These are phyloP conservation scores for Bostrychus sinensis DNA, from an alignment of 2,113 vertebrate genomes.

Conservation along the genomic window DNA sequence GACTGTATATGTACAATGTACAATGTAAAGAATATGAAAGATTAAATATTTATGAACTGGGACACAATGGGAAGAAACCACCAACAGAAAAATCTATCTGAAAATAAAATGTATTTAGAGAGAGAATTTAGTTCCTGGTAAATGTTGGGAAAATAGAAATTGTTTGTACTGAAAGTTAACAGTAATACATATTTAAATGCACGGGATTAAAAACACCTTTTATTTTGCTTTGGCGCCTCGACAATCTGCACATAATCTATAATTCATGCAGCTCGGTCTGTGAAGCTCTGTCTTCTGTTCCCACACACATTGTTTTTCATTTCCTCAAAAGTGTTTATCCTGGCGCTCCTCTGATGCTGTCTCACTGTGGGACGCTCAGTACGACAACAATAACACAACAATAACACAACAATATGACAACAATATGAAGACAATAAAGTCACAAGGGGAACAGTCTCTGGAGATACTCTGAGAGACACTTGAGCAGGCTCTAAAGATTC, in stretches of 20 bases:
- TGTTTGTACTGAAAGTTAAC: not conserved
- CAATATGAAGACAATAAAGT: too few species aligned
- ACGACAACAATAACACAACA: too few species aligned
- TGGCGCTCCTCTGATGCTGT: slow-evolving; percentile 28
- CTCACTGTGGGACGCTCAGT: not conserved
- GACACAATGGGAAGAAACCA: not conserved
- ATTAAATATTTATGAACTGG: not conserved
- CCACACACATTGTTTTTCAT: slow-evolving; percentile 33
- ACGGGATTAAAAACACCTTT: not conserved
- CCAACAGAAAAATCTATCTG: not conserved
- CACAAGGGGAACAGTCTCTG: too few species aligned
- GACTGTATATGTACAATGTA: slow-evolving; percentile 11
- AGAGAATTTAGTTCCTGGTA: not conserved
- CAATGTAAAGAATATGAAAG: slow-evolving; percentile 14
- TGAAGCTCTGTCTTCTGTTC: slow-evolving; percentile 11
- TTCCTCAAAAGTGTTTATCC: slow-evolving; percentile 37
- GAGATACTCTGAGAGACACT: too few species aligned
- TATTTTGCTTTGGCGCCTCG: slow-evolving; percentile 6
- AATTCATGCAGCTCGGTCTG: slow-evolving; percentile 36
- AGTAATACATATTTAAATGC: not conserved
- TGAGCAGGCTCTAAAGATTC: too few species aligned
- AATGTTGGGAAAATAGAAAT: not conserved
- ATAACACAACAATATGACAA: too few species aligned
- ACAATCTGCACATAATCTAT: slow-evolving; percentile 36
- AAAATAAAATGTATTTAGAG: not conserved